A percentile compares a stretch with the other conserved stretches of the same genome.
Conservation (phyloP, 2,888 invertebrate genomes). For the Timandra comae region DNA sequence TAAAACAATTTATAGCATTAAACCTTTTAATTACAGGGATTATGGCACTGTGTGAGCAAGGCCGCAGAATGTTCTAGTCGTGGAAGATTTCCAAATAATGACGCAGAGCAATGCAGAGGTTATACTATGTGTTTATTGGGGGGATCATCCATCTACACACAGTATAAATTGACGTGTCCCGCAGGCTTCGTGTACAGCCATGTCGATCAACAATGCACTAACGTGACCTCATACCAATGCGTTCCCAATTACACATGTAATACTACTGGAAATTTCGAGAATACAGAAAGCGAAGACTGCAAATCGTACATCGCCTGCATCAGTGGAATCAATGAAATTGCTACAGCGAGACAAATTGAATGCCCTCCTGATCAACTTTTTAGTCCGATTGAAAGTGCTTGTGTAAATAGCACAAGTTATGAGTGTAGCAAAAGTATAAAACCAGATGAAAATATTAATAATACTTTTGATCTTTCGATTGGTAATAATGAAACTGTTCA, state of each 20-base stretch:
- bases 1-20: conserved; percentile 7
- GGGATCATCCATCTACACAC: conserved; percentile 36
- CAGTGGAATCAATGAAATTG: conserved; percentile 35
- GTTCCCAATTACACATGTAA: conserved; percentile 41
- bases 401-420: conserved; percentile 33
- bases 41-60: conserved; percentile 33
- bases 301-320: conserved; percentile 46
- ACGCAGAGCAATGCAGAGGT: conserved; percentile 45
- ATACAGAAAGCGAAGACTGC: conserved; percentile 34
- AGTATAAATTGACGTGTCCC: conserved; percentile 54
- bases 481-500: too few species aligned
- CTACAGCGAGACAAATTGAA: conserved; percentile 42
- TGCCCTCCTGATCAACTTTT: conserved; percentile 44
- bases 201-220: conserved; percentile 51
- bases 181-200: conserved; percentile 52
- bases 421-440: too few species aligned
- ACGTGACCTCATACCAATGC: conserved; percentile 51
- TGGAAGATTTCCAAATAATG: conserved; percentile 54
- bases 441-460: too few species aligned
- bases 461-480: too few species aligned
- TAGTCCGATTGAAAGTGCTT: conserved; percentile 26
- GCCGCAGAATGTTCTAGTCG: conserved; percentile 39
- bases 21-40: conserved; percentile 42
- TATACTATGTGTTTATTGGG: conserved; percentile 54
- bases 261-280: conserved; percentile 33